Evolutionary conservation across 2,888 invertebrate species (phyloP).

Genomic region (Terebella lapidaria): DNA sequence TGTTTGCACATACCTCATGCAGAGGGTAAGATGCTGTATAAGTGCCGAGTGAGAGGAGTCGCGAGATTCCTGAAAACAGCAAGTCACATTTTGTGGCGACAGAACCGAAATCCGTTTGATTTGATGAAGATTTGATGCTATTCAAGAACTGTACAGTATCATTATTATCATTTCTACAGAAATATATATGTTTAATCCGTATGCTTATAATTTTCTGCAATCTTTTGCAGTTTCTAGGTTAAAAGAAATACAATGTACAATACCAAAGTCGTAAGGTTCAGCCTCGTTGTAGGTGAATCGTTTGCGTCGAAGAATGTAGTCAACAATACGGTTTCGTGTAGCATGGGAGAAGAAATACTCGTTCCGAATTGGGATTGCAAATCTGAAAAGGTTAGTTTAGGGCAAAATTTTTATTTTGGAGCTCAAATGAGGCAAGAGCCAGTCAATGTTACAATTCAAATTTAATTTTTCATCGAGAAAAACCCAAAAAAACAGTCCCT

Average conservation of each 20-base stretch:
- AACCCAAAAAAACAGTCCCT: too few species aligned
- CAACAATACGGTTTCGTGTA: conserved; percentile 80
- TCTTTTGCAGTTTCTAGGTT: too few species aligned
- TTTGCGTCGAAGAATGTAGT: conserved; percentile 85
- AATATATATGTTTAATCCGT: too few species aligned
- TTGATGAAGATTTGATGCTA: too few species aligned
- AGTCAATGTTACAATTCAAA: too few species aligned
- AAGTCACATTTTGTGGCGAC: background rate
- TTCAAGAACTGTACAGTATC: too few species aligned
- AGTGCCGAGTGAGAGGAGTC: conserved; percentile 20
- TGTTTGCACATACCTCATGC: conserved; percentile 29
- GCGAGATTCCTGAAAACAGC: conserved; percentile 23
- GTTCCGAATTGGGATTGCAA: conserved; percentile 66
- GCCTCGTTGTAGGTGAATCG: conserved; percentile 62
- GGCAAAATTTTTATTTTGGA: background rate
- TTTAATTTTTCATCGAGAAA: too few species aligned
- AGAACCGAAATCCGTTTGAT: too few species aligned
- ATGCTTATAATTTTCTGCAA: too few species aligned
- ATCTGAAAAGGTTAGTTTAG: conserved; percentile 59
- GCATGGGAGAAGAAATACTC: conserved; percentile 82
- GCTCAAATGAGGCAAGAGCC: too few species aligned
- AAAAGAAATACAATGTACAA: too few species aligned
- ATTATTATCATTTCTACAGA: too few species aligned
- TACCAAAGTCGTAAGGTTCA: conserved; percentile 44
- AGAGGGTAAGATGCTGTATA: conserved; percentile 28